Evolutionary conservation across 2,888 invertebrate genomes (phyloP), one percentile per base, ranked within the genome.

Genomic region (Hanleya hanleyi): DNA sequence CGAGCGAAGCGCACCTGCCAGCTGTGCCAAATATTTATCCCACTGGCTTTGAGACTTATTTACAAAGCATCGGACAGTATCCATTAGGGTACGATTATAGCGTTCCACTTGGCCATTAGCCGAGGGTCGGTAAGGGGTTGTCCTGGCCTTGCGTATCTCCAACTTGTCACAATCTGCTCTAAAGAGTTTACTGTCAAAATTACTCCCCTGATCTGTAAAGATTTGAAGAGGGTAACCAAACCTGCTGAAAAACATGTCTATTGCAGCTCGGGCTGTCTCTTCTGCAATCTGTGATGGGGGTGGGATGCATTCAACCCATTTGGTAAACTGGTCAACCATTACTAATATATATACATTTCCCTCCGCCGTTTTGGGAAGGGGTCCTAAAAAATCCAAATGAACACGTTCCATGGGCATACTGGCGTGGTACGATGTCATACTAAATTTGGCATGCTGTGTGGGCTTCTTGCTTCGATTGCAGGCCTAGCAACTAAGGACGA

Each of bases 161-260:
- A 70, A 37, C 33, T 26, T 15, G 6, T 70, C 29, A 70, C 69
- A 70, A 15, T 71, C 32, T 12, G 62, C 69, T 26, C n/a, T 15
- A 32, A 70, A 71, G 32, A 70, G 36, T 32, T 18, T 36, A 26
- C 62, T 29, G 18, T 70, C 70, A 71, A 70, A 71, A 29, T 70
- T 64, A 12, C 35, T 64, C 29, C 69, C 70, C 37, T 70, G 69
- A 32, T 70, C 69, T 18, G 70, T 33, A 70, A 51, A 49, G 26
- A 35, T 70, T 35, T 70, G 7, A 47, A 67, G 22, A 15, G 67
- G 67, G 6, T 18, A 67, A 9, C 67, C 47, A 47, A 67, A 67
- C 15, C 67, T 37, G 37, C 41, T 32, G 18, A 67, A n/a, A 29
- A 67, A 67, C 35, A 18, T 47, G 26, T 47, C 47, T n/a, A 67